Base-by-base conservation (phyloP, 2,888 invertebrate genomes). In the Gnatocerus cornutus region DNA sequence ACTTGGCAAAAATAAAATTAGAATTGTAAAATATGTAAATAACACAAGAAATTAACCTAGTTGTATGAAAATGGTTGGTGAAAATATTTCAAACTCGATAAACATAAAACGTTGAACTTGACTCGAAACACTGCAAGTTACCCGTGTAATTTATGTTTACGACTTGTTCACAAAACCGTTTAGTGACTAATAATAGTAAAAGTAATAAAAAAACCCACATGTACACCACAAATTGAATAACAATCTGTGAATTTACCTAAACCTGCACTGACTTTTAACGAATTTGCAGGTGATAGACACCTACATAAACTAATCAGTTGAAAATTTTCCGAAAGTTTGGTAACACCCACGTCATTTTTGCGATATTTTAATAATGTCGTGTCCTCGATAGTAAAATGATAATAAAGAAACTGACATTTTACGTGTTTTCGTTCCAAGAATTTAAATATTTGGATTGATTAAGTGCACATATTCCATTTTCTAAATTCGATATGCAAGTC, bases 61-160 rank as follows among this genome's bases (percentile, higher is more conserved):
- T 41, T 55, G 39, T n/a, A 21, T 9, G 55, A 55, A 55, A 55
- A 55, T 55, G 21, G 41, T 37, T 55, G 55, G 48, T 29, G 48
- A 50, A n/a, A 50, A 29, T 29, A 50, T 50, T 27, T 27, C 29
- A 50, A 14, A 10, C 27, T 10, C 29, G 48, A 21, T 41, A 27
- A 12, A 55, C 39, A 55, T 55, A 55, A 55, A 55, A 55, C 55
- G 55, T 55, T 55, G 55, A 55, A 55, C 55, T 55, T 55, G 55
- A 55, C 41, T 53, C 41, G 55, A 39, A 21, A 21, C 37, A 55
- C 37, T 37, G 41, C 41, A 14, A 41, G 55, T 55, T 39, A 55
- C 41, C 41, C 39, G 27, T 12, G 41, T 39, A 56, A 56, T 16
- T 55, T 55, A 14, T 55, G 55, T 55, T 55, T 55, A 55, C 39